Base-by-base conservation (phyloP, 2,113 vertebrate species). In the Speoplatyrhinus poulsoni region DNA sequence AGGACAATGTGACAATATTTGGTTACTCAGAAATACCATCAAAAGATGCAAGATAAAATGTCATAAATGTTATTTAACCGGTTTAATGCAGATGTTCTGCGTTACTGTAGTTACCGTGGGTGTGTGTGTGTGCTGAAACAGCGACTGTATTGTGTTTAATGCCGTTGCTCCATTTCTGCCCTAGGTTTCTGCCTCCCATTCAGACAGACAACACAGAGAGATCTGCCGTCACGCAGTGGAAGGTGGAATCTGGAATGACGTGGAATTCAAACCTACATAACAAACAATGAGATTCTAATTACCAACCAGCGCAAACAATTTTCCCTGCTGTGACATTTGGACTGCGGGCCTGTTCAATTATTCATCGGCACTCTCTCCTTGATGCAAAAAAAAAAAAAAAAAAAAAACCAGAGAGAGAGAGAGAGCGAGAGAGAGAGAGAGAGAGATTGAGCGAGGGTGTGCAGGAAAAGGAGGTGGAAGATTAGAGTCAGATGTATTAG, bases 201-300 rank as follows among this genome's bases (percentile, higher is more conserved):
- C 13, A 46, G 73, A 84, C 3, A 62, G 72, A 79, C 57, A 15
- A 65, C 57, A 16, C 13, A 0, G 70, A 66, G 75, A 84, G 81
- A 79, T 80, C 70, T 70, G 80, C 84, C 76, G 67, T 83, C 85
- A 62, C 73, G 16, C 0, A 26, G 3, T 26, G 67, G 79, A 88
- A 83, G 76, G 81, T 77, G 71, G 67, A 82, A 87, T 85, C 73
- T 70, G 74, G 72, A 87, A 83, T 79, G 86, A 88, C 87, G 83
- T 82, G 80, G 83, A 84, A 85, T 85, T 88, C 82, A 83, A 90
- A 85, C 82, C 85, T 82, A 90, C 86, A 90, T 87, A 84, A 92
- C 85, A 91, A 91, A 91, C 88, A 91, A 88, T 90, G 84, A 88
- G 90, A 91, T 88, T 87, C 85, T 91, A 93, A 93, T 92, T 90